Conservation (phyloP, 2,797 vertebrate genomes). For the Lerista edwardsae region DNA sequence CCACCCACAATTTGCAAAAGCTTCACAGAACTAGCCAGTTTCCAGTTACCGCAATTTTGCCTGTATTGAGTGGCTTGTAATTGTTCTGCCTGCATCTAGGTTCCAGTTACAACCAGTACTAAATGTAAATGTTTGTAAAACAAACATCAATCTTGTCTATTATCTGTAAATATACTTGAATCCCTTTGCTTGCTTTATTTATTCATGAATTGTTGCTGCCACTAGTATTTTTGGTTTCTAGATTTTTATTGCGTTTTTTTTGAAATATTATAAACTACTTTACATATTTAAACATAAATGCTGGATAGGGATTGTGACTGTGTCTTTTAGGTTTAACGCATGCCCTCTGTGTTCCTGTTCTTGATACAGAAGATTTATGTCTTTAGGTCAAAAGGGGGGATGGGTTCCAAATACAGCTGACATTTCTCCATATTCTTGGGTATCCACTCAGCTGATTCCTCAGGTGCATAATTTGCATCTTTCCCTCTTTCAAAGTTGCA, state of each 20-base stretch:
- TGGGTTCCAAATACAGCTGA: not conserved
- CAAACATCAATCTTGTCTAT: not conserved
- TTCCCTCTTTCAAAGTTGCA: slow-evolving; percentile 83
- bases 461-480: slow-evolving; percentile 14
- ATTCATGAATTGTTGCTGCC: too few species aligned
- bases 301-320: too few species aligned
- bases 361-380: not conserved
- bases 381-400: not conserved
- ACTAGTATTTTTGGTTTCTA: too few species aligned
- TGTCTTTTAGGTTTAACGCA: too few species aligned
- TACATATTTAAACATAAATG: too few species aligned
- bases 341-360: not conserved
- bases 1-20: not conserved
- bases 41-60: not conserved
- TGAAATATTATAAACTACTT: too few species aligned
- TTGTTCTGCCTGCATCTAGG: not conserved
- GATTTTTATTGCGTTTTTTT: too few species aligned
- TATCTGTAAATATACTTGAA: not conserved
- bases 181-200: too few species aligned
- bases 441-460: not conserved
- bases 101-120: not conserved
- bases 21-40: not conserved
- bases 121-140: not conserved
- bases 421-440: accelerated
- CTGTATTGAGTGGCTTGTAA: not conserved